Evolutionary conservation across 2,888 invertebrate genomes (phyloP).

Genomic region (Cheilosia vernalis): DNA sequence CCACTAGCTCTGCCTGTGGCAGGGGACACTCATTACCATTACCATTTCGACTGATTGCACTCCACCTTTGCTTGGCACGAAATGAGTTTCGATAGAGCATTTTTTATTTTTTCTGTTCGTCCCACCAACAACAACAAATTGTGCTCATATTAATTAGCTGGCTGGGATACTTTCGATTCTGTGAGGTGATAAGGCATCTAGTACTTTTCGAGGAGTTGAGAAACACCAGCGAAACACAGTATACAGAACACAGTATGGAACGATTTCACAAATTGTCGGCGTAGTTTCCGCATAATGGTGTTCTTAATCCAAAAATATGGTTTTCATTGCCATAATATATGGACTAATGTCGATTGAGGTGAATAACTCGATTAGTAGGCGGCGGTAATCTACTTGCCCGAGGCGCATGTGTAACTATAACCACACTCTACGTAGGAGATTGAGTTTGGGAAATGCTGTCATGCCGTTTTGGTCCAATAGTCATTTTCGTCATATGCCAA

Average conservation of each 20-base stretch:
- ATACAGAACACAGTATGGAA: background rate
- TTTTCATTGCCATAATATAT: slow-evolving; percentile 73
- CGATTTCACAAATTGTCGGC: slow-evolving; percentile 38
- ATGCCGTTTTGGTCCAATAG: slow-evolving; percentile 56
- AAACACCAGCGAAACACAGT: slow-evolving; percentile 2
- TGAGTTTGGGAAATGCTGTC: slow-evolving; percentile 1
- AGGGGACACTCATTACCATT: slow-evolving; percentile 36
- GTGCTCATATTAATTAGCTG: slow-evolving; percentile 57
- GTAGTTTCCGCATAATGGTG: slow-evolving; percentile 33
- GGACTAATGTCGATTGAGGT: slow-evolving; percentile 62
- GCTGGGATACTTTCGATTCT: slow-evolving; percentile 57
- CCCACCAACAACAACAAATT: slow-evolving; percentile 34
- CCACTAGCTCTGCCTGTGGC: slow-evolving; percentile 20
- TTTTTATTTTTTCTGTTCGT: slow-evolving; percentile 31
- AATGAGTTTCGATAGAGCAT: background rate
- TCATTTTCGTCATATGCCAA: slow-evolving; percentile 43
- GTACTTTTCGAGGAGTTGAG: slow-evolving; percentile 14
- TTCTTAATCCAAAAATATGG: slow-evolving; percentile 58
- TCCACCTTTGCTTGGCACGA: slow-evolving; percentile 58
- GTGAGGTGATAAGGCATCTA: slow-evolving; percentile 45
- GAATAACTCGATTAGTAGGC: slow-evolving; percentile 66
- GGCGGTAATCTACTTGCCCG: slow-evolving; percentile 34
- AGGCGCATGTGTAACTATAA: slow-evolving; percentile 26
- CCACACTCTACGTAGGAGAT: background rate
- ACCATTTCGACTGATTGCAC: slow-evolving; percentile 31